A percentile compares a stretch with the other conserved stretches of the same genome.
These are phyloP conservation scores for Amphipyra tragopoginis DNA, from an alignment of 2,888 invertebrate genomes.

Conservation along the genomic window DNA sequence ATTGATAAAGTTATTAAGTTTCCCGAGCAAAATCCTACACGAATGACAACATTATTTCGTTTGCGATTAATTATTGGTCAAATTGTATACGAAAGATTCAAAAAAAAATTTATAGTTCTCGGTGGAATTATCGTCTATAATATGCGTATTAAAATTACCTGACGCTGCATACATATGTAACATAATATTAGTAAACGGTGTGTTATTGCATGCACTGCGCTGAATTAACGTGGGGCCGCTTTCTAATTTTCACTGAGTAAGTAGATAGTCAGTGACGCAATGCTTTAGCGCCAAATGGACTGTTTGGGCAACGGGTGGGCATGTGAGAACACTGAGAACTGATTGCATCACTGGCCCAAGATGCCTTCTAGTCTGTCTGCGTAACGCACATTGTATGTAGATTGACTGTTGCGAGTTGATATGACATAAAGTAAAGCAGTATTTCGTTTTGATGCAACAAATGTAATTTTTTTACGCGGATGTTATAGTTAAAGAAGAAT, in stretches of 20 bases:
- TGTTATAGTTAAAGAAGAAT: too few species aligned
- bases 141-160: too few species aligned
- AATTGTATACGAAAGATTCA: too few species aligned
- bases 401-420: conserved; percentile 18
- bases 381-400: conserved; percentile 12
- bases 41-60: too few species aligned
- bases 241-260: conserved; percentile 81
- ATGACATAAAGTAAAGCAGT: neutral
- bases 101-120: too few species aligned
- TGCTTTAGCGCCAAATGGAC: conserved; percentile 69
- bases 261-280: conserved; percentile 72
- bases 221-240: conserved; percentile 72
- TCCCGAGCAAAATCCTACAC: too few species aligned
- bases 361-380: conserved; percentile 38
- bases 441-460: neutral
- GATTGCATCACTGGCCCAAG: conserved; percentile 66
- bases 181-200: conserved; percentile 53
- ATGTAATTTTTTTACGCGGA: too few species aligned
- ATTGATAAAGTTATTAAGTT: too few species aligned
- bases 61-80: too few species aligned
- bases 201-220: conserved; percentile 65
- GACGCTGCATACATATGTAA: conserved; percentile 29
- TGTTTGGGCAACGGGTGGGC: conserved; percentile 65
- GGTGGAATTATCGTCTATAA: too few species aligned
- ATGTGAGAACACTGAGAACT: conserved; percentile 56